phyloP scores from a whole-genome alignment of 2,888 invertebrate species.

The Ectemnius cavifrons region DNA sequence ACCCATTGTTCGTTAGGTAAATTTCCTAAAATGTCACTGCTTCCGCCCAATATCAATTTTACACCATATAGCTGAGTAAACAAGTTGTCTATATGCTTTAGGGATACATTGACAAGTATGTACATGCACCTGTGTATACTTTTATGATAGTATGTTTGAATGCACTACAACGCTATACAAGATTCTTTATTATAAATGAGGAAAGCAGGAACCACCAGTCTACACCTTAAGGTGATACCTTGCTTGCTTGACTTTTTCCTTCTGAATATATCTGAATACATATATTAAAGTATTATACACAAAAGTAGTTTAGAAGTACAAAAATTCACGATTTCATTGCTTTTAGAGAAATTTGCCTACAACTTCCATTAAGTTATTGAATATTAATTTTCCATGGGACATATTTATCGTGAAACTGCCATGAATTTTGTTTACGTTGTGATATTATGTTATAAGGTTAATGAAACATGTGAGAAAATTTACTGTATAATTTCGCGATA shows the following conservation, averaged over 20 bases:
- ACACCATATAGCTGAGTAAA: constrained; percentile 35
- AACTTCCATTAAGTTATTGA: constrained; percentile 20
- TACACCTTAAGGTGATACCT: background rate
- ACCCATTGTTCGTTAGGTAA: constrained; percentile 39
- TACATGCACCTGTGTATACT: constrained; percentile 46
- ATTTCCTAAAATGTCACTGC: constrained; percentile 47
- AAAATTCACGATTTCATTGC: constrained; percentile 36
- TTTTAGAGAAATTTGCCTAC: constrained; percentile 35
- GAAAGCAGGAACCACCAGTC: background rate
- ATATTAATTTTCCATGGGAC: constrained; percentile 24
- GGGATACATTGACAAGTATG: constrained; percentile 33
- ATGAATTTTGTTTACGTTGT: constrained; percentile 41
- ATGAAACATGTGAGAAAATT: constrained; percentile 14
- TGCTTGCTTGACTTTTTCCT: constrained; percentile 26
- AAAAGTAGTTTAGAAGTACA: constrained; percentile 28
- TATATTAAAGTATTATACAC: constrained; percentile 30
- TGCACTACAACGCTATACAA: constrained; percentile 31
- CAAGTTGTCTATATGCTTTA: constrained; percentile 33
- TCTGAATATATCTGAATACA: constrained; percentile 15
- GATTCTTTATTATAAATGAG: constrained; percentile 35
- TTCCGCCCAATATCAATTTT: constrained; percentile 58
- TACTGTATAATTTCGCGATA: constrained; percentile 35
- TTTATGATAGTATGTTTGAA: constrained; percentile 38
- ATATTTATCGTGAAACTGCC: constrained; percentile 29
- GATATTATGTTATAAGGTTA: constrained; percentile 42